Base-by-base conservation (phyloP, 2,888 invertebrate genomes). In the Clunio marinus region DNA sequence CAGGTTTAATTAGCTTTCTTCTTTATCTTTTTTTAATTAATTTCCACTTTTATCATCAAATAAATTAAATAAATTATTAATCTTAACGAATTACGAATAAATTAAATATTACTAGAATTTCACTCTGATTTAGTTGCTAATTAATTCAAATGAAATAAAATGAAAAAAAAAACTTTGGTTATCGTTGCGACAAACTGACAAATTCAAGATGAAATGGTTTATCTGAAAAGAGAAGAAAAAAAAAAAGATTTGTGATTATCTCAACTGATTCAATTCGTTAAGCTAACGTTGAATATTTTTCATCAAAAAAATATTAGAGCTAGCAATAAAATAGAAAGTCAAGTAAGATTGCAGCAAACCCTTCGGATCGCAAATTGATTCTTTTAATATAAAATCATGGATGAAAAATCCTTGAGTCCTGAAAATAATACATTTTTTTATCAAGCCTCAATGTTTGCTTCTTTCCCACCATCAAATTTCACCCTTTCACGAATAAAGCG, bases 1-100 rank as follows among this genome's bases (percentile, higher is more conserved):
- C n/a, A n/a, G n/a, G n/a, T n/a, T n/a, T n/a, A n/a, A n/a, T n/a
- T n/a, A n/a, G n/a, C n/a, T n/a, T n/a, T n/a, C n/a, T 32, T 32
- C 4, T 32, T 7, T 32, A 32, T 32, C 10, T 7, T 32, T 32
- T 32, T 32, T 32, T 7, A 32, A 32, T 32, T 7, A 4, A 32
- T 10, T 32, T 4, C 4, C 32, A 3, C 3, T 2, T 22, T 27
- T 13, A 20, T 63, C n/a, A 13, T n/a, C 8, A 8, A 66, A 66
- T 66, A 66, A 66, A 55, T 66, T 66, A 66, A 28, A 28, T 63
- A 57, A 55, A 55, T 55, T 58, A 58, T n/a, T n/a, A n/a, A n/a
- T n/a, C n/a, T n/a, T n/a, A n/a, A n/a, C n/a, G 32, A 10, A 7
- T 32, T 4, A 4, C 28, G 32, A 58, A 58, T 58, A 58, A 59